A percentile compares a stretch with the other conserved stretches of the same genome.
phyloP scores from a whole-genome alignment of 2,797 vertebrate species.

The Rhabdomys pumilio region DNA sequence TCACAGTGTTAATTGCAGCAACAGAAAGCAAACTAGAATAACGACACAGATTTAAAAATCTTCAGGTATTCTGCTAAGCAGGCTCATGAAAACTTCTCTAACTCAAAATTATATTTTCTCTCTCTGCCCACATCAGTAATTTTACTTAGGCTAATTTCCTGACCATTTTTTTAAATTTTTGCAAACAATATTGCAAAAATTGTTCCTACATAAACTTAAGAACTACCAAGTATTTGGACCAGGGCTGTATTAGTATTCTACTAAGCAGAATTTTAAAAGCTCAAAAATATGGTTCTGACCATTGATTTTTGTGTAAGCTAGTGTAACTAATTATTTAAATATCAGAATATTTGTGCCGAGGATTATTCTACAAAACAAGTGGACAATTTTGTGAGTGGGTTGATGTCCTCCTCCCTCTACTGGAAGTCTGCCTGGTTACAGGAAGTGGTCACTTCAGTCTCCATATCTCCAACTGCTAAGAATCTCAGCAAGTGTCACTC shows the following conservation, averaged over 20 bases:
- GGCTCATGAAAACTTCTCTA: neutral
- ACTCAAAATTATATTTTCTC: slow-evolving; percentile 2
- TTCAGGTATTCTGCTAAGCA: neutral
- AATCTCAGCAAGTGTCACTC: no score
- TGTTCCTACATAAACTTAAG: neutral
- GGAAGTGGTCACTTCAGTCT: no score
- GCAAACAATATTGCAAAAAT: neutral
- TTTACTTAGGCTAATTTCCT: neutral
- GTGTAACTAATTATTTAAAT: neutral
- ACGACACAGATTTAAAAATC: neutral
- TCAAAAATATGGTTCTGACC: neutral
- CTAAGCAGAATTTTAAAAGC: neutral
- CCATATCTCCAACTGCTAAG: no score
- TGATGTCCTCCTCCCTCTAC: no score
- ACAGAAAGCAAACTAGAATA: neutral
- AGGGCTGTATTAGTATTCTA: neutral
- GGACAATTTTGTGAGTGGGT: no score
- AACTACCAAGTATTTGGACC: neutral
- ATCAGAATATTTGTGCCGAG: neutral
- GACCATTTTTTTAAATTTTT: neutral
- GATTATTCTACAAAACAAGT: neutral
- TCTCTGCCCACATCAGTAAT: neutral
- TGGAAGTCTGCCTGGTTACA: no score
- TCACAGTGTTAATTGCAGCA: neutral
- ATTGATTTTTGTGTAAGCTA: neutral